These are phyloP conservation scores for Peromyscus nudipes DNA, from an alignment of 2,797 vertebrate species.

Conservation along the genomic window DNA sequence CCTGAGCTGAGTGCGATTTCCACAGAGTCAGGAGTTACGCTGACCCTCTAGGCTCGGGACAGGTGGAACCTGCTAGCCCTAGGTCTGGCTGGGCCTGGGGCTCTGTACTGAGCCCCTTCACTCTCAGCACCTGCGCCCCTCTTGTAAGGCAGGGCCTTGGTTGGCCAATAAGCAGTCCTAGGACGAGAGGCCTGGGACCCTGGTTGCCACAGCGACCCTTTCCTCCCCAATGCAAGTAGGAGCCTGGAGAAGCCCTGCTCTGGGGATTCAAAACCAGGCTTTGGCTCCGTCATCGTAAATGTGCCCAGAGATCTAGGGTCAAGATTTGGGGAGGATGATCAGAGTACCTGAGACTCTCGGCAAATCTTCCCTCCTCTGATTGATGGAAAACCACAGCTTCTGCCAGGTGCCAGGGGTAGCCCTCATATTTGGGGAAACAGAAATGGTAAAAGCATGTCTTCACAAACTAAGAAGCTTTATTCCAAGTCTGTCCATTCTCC, in stretches of 20 bases:
- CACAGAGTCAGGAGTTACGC: neutral
- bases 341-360: neutral
- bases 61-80: fast-evolving
- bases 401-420: neutral
- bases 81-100: fast-evolving
- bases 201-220: neutral
- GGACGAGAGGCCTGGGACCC: neutral
- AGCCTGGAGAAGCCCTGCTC: neutral
- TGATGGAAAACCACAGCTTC: neutral
- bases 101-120: neutral
- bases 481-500: neutral
- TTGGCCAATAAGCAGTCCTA: neutral
- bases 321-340: neutral
- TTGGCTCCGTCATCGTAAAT: neutral
- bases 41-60: neutral
- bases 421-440: neutral
- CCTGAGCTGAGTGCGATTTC: fast-evolving
- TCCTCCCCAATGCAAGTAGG: neutral
- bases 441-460: constrained; percentile 21
- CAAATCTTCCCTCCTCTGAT: neutral
- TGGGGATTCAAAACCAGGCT: neutral
- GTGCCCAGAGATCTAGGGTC: neutral
- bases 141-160: neutral
- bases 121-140: neutral
- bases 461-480: neutral